Conservation (phyloP, 1,140 invertebrate species). For the Cyphomyrmex costatus region DNA sequence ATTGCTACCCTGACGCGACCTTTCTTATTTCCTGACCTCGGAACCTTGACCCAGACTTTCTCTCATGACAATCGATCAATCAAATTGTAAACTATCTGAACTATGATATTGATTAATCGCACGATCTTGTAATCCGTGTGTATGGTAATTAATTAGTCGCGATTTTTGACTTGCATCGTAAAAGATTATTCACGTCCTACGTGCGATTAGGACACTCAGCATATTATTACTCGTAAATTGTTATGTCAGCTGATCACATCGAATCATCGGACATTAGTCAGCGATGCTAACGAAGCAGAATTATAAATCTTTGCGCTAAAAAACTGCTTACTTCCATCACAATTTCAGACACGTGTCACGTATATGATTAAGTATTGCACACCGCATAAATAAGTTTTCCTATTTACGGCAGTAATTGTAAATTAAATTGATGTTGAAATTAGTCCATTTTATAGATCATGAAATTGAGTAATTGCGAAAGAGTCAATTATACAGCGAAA, state of each 20-base stretch:
- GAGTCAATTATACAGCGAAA: conserved; percentile 31
- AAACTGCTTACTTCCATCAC: neutral
- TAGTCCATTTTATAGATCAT: conserved; percentile 12
- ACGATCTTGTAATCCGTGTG: conserved; percentile 53
- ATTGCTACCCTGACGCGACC: conserved; percentile 70
- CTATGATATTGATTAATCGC: conserved; percentile 76
- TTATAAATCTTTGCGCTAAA: conserved; percentile 5
- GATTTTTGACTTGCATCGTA: neutral
- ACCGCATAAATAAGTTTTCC: neutral
- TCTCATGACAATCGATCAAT: conserved; percentile 76
- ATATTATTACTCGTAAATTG: neutral
- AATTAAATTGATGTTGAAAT: conserved; percentile 33
- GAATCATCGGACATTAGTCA: conserved; percentile 38
- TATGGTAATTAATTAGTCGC: conserved; percentile 22
- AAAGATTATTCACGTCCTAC: neutral
- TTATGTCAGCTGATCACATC: conserved; percentile 29
- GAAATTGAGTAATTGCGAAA: conserved; percentile 1
- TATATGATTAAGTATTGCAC: conserved; percentile 3
- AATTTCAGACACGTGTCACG: neutral
- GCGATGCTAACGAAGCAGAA: neutral
- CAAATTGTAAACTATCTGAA: conserved; percentile 69
- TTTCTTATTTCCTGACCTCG: conserved; percentile 78
- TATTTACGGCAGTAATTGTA: neutral
- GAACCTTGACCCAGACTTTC: conserved; percentile 81
- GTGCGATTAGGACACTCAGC: neutral